Percentiles rank a stretch among this genome's conserved stretches.
Conservation (phyloP, 2,797 vertebrate genomes). For the Mareca strepera region DNA sequence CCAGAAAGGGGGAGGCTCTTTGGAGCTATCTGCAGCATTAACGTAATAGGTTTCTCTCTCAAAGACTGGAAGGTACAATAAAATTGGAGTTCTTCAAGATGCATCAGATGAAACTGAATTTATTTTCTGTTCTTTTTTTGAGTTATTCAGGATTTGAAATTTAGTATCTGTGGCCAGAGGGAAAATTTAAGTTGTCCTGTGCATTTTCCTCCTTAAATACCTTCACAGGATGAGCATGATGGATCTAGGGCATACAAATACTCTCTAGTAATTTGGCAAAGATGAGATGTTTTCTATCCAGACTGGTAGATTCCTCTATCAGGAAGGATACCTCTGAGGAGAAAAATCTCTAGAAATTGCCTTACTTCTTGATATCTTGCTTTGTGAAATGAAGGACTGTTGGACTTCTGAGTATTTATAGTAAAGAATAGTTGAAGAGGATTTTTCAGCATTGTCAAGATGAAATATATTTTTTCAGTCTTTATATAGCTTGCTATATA, state of each 20-base stretch:
- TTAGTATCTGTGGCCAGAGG: rapidly evolving
- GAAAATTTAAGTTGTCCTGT: not conserved
- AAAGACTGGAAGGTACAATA: not conserved
- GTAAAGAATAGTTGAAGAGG: not conserved
- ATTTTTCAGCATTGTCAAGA: not conserved
- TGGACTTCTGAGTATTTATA: not conserved
- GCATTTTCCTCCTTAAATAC: not conserved
- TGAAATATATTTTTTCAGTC: not conserved
- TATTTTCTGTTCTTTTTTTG: not conserved
- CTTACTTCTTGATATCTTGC: not conserved
- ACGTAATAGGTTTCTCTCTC: no score
- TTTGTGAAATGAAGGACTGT: not conserved
- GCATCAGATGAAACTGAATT: rapidly evolving
- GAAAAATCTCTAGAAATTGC: not conserved
- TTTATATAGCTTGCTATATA: not conserved
- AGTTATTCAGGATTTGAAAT: not conserved
- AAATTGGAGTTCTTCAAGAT: not conserved
- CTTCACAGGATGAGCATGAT: not conserved
- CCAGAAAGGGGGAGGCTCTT: not conserved
- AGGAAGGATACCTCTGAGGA: rapidly evolving
- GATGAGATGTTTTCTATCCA: not conserved
- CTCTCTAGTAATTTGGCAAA: not conserved
- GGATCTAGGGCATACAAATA: not conserved
- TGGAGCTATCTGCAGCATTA: no score
- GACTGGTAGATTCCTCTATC: no score